phyloP scores from a whole-genome alignment of 2,888 invertebrate genomes.

The Thecophora atra region DNA sequence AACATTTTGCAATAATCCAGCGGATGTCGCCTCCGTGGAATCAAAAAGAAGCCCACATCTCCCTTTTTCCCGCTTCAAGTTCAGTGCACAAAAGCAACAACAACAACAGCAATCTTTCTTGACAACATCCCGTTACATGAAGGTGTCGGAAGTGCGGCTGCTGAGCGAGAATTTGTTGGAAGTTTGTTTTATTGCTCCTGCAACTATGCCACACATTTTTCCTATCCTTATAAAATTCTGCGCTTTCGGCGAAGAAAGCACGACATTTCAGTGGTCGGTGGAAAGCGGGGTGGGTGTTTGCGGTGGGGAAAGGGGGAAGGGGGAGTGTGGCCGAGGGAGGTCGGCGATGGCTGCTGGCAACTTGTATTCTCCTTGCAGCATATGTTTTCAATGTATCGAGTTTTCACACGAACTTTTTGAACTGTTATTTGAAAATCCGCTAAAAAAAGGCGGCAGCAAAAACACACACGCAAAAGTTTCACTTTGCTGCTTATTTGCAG shows the following conservation, averaged over 20 bases:
- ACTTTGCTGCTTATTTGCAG: too few species aligned
- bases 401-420: too few species aligned
- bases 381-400: too few species aligned
- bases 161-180: conserved; percentile 10
- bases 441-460: too few species aligned
- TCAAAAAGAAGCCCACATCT: not conserved
- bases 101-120: not conserved
- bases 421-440: too few species aligned
- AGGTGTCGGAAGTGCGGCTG: conserved; percentile 1
- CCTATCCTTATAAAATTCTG: not conserved
- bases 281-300: too few species aligned
- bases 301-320: too few species aligned
- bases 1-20: not conserved
- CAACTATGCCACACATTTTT: conserved; percentile 9
- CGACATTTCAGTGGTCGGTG: not conserved
- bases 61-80: not conserved
- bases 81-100: not conserved
- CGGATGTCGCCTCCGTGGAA: not conserved
- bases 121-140: conserved; percentile 9
- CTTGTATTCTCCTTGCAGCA: too few species aligned
- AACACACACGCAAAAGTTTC: too few species aligned
- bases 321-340: too few species aligned
- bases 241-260: not conserved
- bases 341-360: too few species aligned
- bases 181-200: conserved; percentile 8